Evolutionary conservation across 2,113 vertebrate genomes (phyloP).

Genomic region (Benitochromis conjunctus): DNA sequence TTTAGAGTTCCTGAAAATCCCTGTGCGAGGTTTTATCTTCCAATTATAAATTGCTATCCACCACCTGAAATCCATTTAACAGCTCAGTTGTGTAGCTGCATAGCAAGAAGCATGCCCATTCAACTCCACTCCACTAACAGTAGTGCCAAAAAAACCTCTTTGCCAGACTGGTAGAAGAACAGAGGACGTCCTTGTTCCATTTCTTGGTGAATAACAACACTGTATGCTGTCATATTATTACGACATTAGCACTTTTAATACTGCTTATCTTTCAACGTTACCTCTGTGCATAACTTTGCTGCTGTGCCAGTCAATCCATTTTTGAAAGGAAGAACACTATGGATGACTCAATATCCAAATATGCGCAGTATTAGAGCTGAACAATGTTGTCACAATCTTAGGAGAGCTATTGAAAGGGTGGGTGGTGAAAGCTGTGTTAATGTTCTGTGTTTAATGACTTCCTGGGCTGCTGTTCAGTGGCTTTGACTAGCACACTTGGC

Average conservation of each 20-base stretch:
- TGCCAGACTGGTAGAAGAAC: constrained; percentile 57
- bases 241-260: not conserved
- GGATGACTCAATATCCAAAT: not conserved
- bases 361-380: not conserved
- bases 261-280: not conserved
- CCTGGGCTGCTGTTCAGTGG: constrained; percentile 4
- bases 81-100: constrained; percentile 42
- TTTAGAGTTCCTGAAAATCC: not conserved
- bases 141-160: constrained; percentile 3
- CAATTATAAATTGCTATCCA: not conserved
- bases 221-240: not conserved
- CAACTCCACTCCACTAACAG: constrained; percentile 48
- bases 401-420: constrained; percentile 1
- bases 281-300: not conserved
- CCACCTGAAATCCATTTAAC: constrained; percentile 37
- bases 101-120: constrained; percentile 58
- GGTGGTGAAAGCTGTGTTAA: constrained; percentile 17
- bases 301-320: not conserved
- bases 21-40: not conserved
- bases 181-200: constrained; percentile 21
- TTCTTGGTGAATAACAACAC: not conserved
- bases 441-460: constrained; percentile 16
- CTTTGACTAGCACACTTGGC: not conserved
- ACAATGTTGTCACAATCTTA: not conserved
- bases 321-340: not conserved